Conservation (phyloP, 2,797 vertebrate genomes). For the Eremophila alpestris region DNA sequence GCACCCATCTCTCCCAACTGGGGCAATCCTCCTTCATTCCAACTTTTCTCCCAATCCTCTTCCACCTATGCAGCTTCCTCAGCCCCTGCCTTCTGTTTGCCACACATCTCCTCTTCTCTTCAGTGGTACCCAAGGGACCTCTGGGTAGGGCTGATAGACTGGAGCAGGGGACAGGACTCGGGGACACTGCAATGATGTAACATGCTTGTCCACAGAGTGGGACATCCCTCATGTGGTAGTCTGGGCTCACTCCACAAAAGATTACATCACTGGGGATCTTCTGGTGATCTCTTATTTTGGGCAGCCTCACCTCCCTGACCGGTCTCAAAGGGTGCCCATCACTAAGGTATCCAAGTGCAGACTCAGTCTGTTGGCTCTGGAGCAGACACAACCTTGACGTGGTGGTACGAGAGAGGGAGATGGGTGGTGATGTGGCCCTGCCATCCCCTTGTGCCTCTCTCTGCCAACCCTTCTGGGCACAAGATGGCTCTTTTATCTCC, state of each 20-base stretch:
- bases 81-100: not conserved
- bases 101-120: not conserved
- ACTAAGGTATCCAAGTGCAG: not conserved
- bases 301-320: not conserved
- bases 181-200: not conserved
- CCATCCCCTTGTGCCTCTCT: not conserved
- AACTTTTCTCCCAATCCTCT: not conserved
- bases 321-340: not conserved
- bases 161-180: not conserved
- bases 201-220: not conserved
- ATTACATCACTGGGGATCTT: not conserved
- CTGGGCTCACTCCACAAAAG: not conserved
- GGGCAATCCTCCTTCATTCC: not conserved
- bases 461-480: not conserved
- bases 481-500: not conserved
- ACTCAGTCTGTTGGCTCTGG: not conserved
- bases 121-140: not conserved
- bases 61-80: not conserved
- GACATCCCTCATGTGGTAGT: not conserved
- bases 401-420: rapidly evolving
- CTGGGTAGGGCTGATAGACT: not conserved
- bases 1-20: not conserved
- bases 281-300: not conserved
- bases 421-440: not conserved
- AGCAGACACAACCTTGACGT: not conserved